Conservation (phyloP, 2,113 vertebrate genomes). For the Nanorana parkeri region DNA sequence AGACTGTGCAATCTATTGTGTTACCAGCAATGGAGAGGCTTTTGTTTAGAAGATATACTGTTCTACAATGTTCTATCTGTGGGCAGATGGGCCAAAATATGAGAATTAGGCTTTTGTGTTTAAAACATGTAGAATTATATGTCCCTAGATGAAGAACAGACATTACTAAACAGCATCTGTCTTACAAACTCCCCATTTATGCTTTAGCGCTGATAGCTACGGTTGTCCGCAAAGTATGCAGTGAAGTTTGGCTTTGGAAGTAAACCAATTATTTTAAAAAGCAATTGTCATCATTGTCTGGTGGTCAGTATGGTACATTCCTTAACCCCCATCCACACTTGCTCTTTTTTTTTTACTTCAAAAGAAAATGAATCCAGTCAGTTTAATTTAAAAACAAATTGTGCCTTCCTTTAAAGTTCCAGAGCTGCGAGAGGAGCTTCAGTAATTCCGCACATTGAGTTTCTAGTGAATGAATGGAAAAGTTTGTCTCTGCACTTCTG, state of each 20-base stretch:
- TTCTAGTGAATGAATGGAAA: slow-evolving; percentile 40
- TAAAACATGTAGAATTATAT: slow-evolving; percentile 42
- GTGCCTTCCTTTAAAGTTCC: slow-evolving; percentile 36
- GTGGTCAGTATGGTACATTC: slow-evolving; percentile 33
- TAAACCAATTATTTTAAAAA: slow-evolving; percentile 45
- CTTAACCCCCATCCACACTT: too few species aligned
- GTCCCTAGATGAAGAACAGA: slow-evolving; percentile 40
- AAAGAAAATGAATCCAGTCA: slow-evolving; percentile 38
- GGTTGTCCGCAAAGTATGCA: slow-evolving; percentile 15
- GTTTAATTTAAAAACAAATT: slow-evolving; percentile 55
- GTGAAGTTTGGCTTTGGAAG: slow-evolving; percentile 26
- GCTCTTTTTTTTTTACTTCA: not conserved
- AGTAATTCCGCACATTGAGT: slow-evolving; percentile 42
- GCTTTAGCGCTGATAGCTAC: slow-evolving; percentile 12
- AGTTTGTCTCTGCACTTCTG: slow-evolving; percentile 11
- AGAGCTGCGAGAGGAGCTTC: slow-evolving; percentile 37
- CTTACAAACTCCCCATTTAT: slow-evolving; percentile 24
- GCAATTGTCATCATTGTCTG: slow-evolving; percentile 20
- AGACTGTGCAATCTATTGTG: slow-evolving; percentile 61
- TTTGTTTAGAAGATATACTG: slow-evolving; percentile 64
- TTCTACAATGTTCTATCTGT: slow-evolving; percentile 31
- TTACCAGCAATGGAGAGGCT: slow-evolving; percentile 60
- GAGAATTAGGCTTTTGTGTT: slow-evolving; percentile 39
- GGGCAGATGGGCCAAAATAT: slow-evolving; percentile 45
- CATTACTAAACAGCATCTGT: slow-evolving; percentile 40